These are phyloP conservation scores for Pangasianodon gigas DNA, from an alignment of 2,113 vertebrate genomes.

Conservation along the genomic window DNA sequence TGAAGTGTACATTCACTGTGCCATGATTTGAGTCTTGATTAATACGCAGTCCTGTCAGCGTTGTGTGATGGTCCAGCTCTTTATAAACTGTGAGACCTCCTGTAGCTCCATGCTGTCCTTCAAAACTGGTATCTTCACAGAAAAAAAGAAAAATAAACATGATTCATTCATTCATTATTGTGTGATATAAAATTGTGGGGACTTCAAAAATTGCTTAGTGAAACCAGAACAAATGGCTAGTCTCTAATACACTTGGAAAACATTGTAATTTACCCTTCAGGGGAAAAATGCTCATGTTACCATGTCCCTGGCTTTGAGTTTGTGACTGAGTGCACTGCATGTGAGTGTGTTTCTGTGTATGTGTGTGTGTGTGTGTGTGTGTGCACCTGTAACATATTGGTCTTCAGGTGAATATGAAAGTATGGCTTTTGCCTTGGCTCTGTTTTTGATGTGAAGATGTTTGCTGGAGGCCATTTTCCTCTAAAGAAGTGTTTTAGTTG, in stretches of 20 bases:
- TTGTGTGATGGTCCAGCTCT: slow-evolving; percentile 23
- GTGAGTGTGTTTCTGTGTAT: background rate
- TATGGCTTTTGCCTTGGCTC: slow-evolving; percentile 32
- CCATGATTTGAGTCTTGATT: slow-evolving; percentile 5
- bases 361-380: slow-evolving; percentile 2
- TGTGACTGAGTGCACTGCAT: slow-evolving; percentile 18
- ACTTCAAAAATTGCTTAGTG: background rate
- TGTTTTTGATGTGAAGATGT: slow-evolving; percentile 23
- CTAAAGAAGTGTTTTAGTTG: slow-evolving; percentile 6
- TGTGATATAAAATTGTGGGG: background rate
- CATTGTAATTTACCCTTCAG: slow-evolving; percentile 30
- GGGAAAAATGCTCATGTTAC: slow-evolving; percentile 43
- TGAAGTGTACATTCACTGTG: background rate
- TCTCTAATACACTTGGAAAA: slow-evolving; percentile 19
- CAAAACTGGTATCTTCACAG: background rate
- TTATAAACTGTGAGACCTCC: background rate
- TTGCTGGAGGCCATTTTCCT: slow-evolving; percentile 26
- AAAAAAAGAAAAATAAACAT: background rate
- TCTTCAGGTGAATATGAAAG: slow-evolving; percentile 38
- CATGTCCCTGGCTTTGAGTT: slow-evolving; percentile 27
- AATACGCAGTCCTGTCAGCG: background rate
- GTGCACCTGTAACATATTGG: background rate
- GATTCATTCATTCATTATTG: background rate
- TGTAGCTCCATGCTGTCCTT: slow-evolving; percentile 31
- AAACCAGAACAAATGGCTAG: slow-evolving; percentile 33